phyloP scores from a whole-genome alignment of 1,140 invertebrate genomes.

The Drosophila elegans region DNA sequence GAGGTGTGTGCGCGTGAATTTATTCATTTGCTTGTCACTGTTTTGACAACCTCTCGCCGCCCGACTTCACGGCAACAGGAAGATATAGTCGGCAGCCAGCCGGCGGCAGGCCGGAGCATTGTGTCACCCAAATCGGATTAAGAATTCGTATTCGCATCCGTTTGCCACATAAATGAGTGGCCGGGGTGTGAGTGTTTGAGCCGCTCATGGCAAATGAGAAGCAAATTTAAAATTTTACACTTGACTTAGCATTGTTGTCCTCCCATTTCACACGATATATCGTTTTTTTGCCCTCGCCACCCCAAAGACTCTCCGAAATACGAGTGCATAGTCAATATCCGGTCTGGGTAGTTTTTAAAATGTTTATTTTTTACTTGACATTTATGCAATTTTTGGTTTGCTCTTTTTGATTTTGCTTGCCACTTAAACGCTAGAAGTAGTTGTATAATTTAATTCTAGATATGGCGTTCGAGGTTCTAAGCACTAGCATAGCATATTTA shows the following conservation, averaged over 20 bases:
- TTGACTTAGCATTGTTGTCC: conserved; percentile 83
- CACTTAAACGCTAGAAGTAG: conserved; percentile 69
- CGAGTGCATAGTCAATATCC: conserved; percentile 2
- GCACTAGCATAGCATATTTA: conserved; percentile 56
- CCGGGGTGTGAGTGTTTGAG: conserved; percentile 48
- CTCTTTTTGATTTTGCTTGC: conserved; percentile 71
- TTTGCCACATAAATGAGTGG: conserved; percentile 80
- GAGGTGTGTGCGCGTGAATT: conserved; percentile 75
- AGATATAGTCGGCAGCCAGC: conserved; percentile 20
- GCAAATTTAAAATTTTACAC: conserved; percentile 85
- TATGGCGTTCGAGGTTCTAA: conserved; percentile 65
- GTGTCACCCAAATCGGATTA: conserved; percentile 84
- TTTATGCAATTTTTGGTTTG: conserved; percentile 56
- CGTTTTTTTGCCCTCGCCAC: background rate
- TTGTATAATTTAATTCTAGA: conserved; percentile 56
- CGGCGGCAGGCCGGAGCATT: conserved; percentile 47
- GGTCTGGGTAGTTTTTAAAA: conserved; percentile 64
- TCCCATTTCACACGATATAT: conserved; percentile 75
- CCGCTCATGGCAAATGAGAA: conserved; percentile 76
- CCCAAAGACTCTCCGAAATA: conserved; percentile 4
- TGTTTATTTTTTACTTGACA: conserved; percentile 70
- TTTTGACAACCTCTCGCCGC: conserved; percentile 69
- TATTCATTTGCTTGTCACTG: conserved; percentile 78
- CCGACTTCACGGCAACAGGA: conserved; percentile 24
- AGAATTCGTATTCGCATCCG: conserved; percentile 81